phyloP scores from a whole-genome alignment of 2,113 vertebrate species.

The Pelecanoides urinatrix region DNA sequence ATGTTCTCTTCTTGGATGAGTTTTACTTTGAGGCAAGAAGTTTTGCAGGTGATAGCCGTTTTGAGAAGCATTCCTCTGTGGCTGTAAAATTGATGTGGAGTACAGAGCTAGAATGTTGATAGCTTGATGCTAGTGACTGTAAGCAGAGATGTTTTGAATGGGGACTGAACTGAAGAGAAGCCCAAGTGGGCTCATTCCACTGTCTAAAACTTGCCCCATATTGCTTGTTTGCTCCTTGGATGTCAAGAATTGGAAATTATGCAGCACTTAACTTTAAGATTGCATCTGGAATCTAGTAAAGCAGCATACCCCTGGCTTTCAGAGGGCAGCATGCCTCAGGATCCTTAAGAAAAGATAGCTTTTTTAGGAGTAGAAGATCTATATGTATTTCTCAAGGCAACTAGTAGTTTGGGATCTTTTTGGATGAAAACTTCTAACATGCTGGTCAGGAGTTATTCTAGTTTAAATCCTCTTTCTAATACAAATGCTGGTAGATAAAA shows the following conservation, averaged over 20 bases:
- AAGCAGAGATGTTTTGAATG: neutral
- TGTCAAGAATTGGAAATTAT: neutral
- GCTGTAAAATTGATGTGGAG: neutral
- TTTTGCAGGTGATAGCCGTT: neutral
- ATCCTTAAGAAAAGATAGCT: neutral
- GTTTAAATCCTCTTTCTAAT: neutral
- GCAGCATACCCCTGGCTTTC: neutral
- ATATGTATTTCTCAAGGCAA: neutral
- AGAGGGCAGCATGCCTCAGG: neutral
- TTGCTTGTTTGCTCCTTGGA: neutral
- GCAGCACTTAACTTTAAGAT: neutral
- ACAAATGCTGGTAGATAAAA: neutral
- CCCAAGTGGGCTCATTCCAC: neutral
- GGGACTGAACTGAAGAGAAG: neutral
- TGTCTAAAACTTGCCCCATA: neutral
- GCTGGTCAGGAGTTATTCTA: neutral
- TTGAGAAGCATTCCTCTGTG: neutral
- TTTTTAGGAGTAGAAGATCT: neutral
- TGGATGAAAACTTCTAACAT: neutral
- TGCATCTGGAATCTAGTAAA: neutral
- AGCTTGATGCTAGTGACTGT: neutral
- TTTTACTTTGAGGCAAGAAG: neutral
- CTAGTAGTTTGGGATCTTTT: neutral
- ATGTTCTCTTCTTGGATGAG: neutral
- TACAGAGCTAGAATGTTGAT: neutral